Evolutionary conservation across 2,797 vertebrate species (phyloP), one percentile per base, ranked within the genome.

Genomic region (Alfaro cultratus): DNA sequence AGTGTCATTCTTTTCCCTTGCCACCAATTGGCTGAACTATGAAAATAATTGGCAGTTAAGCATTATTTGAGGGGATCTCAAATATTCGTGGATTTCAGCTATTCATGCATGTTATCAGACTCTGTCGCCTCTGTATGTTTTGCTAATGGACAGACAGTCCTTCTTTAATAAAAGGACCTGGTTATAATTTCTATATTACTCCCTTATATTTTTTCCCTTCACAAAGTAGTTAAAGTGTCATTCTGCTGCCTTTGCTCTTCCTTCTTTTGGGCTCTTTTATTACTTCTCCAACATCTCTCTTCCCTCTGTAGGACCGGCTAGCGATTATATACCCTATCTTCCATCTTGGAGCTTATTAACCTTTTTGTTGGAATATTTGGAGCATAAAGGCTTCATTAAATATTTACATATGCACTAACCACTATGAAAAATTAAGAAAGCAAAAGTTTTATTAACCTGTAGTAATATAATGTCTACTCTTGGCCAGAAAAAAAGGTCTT

Each of bases 341-440:
- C 92, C 87, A 93, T 94, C 88, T 91, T 92, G 78, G 81, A 93
- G 93, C 89, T 94, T 95, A 94, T 95, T 94, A 95, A 94, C 94
- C 91, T 95, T 94, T 96, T 94, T 94, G 92, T 94, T 94, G 90
- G 92, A 94, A 94, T 95, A 95, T 95, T 93, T 95, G 90, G 93
- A 91, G 93, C 94, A 95, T 93, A 94, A 95, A 94, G 92, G 87
- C 89, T 84, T 91, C 91, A 95, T 95, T 91, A 96, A 96, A 96
- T 95, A 96, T 96, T 96, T 95, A 95, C 94, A 94, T 91, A 91
- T 90, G 90, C 93, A 94, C 94, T 94, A 95, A 95, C 93, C 93
- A 91, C 89, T 76, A 94, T 96, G 92, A 96, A 95, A 96, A 95
- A 95, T 96, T 90, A 95, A 96, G 93, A 95, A 95, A 95, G 82